Evolutionary conservation across 2,888 invertebrate species (phyloP).

Genomic region (Pegoplata infirma): DNA sequence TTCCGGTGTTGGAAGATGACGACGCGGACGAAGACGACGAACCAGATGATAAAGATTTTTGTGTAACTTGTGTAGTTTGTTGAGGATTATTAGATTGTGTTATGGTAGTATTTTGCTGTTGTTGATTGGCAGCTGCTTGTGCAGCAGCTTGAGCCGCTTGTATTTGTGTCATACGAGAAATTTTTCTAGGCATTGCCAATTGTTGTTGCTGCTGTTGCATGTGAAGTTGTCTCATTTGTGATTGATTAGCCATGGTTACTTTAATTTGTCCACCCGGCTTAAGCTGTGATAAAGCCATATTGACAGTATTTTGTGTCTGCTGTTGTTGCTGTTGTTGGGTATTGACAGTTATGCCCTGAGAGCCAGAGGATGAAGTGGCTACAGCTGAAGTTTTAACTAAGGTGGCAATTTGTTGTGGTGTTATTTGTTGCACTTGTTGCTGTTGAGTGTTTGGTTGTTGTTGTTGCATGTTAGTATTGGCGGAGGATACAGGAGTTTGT

Average conservation of each 20-base stretch:
- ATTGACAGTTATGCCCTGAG: conserved; percentile 73
- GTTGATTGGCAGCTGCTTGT: conserved; percentile 68
- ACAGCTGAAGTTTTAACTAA: conserved; percentile 78
- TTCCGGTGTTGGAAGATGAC: conserved; percentile 72
- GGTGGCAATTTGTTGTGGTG: conserved; percentile 75
- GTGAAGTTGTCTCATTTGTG: conserved; percentile 83
- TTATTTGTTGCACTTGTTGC: conserved; percentile 70
- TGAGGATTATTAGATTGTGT: conserved; percentile 49
- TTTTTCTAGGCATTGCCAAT: conserved; percentile 80
- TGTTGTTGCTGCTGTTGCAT: conserved; percentile 81
- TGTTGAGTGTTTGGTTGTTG: conserved; percentile 75
- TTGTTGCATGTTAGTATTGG: conserved; percentile 67
- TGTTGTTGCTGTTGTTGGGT: conserved; percentile 64
- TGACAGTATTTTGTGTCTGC: conserved; percentile 72
- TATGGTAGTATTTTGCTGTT: conserved; percentile 47
- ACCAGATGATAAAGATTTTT: conserved; percentile 35
- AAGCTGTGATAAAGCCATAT: conserved; percentile 77
- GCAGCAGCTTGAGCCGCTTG: conserved; percentile 69
- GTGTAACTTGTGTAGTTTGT: conserved; percentile 62
- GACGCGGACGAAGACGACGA: conserved; percentile 27
- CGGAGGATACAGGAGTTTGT: conserved; percentile 70
- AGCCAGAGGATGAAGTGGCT: conserved; percentile 42
- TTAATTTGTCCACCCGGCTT: conserved; percentile 78
- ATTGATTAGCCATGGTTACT: conserved; percentile 81
- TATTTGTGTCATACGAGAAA: conserved; percentile 82